Conservation (phyloP, 2,113 vertebrate genomes). For the Paracanthobrama guichenoti region DNA sequence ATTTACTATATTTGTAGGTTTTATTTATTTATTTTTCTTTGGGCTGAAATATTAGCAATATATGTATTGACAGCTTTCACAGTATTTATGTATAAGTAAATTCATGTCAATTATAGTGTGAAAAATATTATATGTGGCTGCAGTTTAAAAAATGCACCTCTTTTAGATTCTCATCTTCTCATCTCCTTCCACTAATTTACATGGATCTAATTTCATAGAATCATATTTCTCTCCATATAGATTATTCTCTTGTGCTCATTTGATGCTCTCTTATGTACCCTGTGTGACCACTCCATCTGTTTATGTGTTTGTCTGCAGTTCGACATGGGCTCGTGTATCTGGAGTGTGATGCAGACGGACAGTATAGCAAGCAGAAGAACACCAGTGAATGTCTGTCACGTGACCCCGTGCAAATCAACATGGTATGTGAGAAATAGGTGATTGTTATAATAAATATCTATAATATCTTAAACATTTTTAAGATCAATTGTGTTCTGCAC, state of each 20-base stretch:
- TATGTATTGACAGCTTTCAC: too few species aligned
- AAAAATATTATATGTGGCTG: neutral
- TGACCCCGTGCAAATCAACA: slow-evolving; percentile 65
- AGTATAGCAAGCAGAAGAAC: slow-evolving; percentile 79
- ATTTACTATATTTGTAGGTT: too few species aligned
- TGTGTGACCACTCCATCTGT: neutral
- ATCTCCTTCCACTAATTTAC: neutral
- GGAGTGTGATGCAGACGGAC: slow-evolving; percentile 83
- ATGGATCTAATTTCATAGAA: neutral
- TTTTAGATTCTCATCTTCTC: neutral
- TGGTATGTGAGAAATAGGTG: slow-evolving; percentile 7
- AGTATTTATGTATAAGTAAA: too few species aligned
- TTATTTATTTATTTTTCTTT: too few species aligned
- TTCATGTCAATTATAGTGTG: too few species aligned
- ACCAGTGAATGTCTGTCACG: slow-evolving; percentile 82
- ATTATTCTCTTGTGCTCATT: neutral
- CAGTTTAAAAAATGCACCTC: neutral
- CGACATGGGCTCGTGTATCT: slow-evolving; percentile 83
- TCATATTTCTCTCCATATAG: neutral
- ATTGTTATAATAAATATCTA: neutral
- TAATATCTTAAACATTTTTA: neutral
- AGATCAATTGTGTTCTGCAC: neutral
- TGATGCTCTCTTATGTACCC: neutral
- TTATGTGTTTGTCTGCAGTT: slow-evolving; percentile 65
- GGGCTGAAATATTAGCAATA: too few species aligned